Evolutionary conservation across 1,140 invertebrate genomes (phyloP).

Genomic region (Campodea augens): DNA sequence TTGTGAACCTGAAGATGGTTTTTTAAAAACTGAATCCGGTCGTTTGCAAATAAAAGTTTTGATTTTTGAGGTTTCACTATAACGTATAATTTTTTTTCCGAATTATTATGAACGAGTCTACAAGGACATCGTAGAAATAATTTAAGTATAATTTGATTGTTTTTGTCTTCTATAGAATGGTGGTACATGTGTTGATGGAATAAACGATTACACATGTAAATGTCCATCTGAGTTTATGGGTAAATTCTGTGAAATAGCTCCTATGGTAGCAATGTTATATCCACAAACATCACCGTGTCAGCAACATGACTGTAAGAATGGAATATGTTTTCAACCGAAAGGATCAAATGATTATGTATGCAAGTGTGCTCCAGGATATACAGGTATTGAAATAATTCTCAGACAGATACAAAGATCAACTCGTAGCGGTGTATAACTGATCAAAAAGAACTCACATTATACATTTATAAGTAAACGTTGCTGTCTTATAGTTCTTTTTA

Average conservation of each 20-base stretch:
- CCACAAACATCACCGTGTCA: slow-evolving; percentile 86
- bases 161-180: slow-evolving; percentile 48
- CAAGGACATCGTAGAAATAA: too few relatives aligned
- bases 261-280: slow-evolving; percentile 65
- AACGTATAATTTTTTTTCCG: background rate
- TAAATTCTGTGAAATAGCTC: slow-evolving; percentile 86
- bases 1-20: too few relatives aligned
- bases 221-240: slow-evolving; percentile 81
- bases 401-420: too few relatives aligned
- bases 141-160: slow-evolving; percentile 7
- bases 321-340: slow-evolving; percentile 79
- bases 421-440: too few relatives aligned
- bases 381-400: too few relatives aligned
- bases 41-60: too few relatives aligned
- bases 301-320: slow-evolving; percentile 92
- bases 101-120: background rate
- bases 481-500: background rate
- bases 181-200: slow-evolving; percentile 74
- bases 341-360: slow-evolving; percentile 73
- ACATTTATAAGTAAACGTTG: too few relatives aligned
- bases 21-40: too few relatives aligned
- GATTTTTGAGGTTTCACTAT: background rate
- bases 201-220: slow-evolving; percentile 82
- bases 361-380: slow-evolving; percentile 89
- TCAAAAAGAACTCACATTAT: too few relatives aligned